These are phyloP conservation scores for Callionymus lyra DNA, from an alignment of 2,113 vertebrate species.

Conservation along the genomic window DNA sequence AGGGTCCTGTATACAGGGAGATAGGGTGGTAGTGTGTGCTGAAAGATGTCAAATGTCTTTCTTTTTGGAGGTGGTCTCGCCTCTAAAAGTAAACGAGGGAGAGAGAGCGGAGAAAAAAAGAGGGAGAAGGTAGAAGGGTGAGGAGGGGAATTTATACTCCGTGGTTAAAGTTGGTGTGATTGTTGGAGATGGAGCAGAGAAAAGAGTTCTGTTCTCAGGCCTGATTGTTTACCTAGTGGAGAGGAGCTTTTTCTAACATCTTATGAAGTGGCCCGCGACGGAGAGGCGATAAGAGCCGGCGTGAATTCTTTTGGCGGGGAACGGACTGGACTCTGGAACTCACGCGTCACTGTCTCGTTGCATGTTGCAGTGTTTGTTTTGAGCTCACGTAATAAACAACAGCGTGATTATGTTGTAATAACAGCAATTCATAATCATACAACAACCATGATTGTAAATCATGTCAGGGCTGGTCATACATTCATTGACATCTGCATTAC, in stretches of 20 bases:
- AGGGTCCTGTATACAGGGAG: slow-evolving; percentile 88
- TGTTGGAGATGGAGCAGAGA: slow-evolving; percentile 49
- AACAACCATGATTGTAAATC: too few species aligned
- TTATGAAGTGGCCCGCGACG: slow-evolving; percentile 37
- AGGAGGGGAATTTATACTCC: slow-evolving; percentile 15
- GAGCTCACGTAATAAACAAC: too few species aligned
- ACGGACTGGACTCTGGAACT: slow-evolving; percentile 10
- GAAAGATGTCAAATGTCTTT: slow-evolving; percentile 63
- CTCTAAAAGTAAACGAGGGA: slow-evolving; percentile 19
- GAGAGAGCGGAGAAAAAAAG: slow-evolving; percentile 37
- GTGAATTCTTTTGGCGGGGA: slow-evolving; percentile 12
- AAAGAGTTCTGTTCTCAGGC: slow-evolving; percentile 45
- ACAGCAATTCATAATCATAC: too few species aligned
- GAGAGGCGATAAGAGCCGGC: slow-evolving; percentile 22
- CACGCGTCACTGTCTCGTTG: slow-evolving; percentile 17
- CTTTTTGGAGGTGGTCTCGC: slow-evolving; percentile 48
- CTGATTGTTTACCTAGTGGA: slow-evolving; percentile 48
- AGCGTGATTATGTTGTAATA: too few species aligned
- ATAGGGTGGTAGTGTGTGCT: slow-evolving; percentile 74
- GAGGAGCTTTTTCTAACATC: slow-evolving; percentile 42
- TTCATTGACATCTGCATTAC: too few species aligned
- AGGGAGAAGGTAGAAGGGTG: slow-evolving; percentile 21
- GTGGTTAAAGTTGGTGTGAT: slow-evolving; percentile 43
- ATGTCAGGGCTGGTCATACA: too few species aligned
- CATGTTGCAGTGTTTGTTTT: too few species aligned